Conservation (phyloP, 2,797 vertebrate species). For the Melanogrammus aeglefinus region DNA sequence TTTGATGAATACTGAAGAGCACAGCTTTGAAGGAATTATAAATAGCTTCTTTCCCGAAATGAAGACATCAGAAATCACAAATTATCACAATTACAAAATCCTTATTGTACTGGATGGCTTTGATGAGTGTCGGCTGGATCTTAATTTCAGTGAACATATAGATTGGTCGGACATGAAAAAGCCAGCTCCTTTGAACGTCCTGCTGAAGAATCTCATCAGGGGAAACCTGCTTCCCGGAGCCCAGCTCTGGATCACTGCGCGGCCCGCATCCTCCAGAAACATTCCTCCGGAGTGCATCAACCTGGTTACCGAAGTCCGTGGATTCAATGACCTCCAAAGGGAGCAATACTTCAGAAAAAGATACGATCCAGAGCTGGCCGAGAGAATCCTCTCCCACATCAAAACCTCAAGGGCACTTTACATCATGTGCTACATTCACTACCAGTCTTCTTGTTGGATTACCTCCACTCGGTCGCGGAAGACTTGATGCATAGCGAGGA, state of each 20-base stretch:
- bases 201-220: constrained; percentile 51
- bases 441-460: constrained; percentile 55
- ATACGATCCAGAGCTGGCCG: constrained; percentile 24
- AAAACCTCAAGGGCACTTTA: constrained; percentile 40
- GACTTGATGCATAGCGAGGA: constrained; percentile 7
- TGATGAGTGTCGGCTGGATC: constrained; percentile 35
- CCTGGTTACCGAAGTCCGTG: constrained; percentile 56
- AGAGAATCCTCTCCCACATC: constrained; percentile 32
- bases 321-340: constrained; percentile 59
- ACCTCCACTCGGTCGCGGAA: constrained; percentile 45
- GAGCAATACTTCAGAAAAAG: constrained; percentile 48
- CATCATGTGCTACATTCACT: constrained; percentile 51
- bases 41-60: constrained; percentile 32
- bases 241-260: constrained; percentile 60
- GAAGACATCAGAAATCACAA: constrained; percentile 29
- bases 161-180: background rate
- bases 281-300: constrained; percentile 43
- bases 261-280: constrained; percentile 50
- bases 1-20: constrained; percentile 17
- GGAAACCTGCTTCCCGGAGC: constrained; percentile 53
- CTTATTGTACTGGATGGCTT: constrained; percentile 51
- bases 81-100: constrained; percentile 26
- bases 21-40: constrained; percentile 27
- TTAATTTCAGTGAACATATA: background rate
- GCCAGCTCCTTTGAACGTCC: background rate